Conservation (phyloP, 2,797 vertebrate species). For the Halcyon badia region DNA sequence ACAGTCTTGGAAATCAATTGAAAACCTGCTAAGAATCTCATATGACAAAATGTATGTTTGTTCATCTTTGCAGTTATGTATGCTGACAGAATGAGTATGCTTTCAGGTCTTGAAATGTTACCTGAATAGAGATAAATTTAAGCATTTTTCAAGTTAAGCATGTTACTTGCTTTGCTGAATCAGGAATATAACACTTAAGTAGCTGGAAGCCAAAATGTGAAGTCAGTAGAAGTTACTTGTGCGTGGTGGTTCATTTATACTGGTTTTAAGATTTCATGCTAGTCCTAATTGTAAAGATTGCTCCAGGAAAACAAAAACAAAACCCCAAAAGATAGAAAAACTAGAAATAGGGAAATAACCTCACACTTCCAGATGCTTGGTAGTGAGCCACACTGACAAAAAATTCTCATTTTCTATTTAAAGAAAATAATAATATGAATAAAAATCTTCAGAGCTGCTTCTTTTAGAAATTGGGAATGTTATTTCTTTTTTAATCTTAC, state of each 20-base stretch:
- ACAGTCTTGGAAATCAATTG: background rate
- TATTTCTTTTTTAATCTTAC: background rate
- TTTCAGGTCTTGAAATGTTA: background rate
- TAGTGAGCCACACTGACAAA: background rate
- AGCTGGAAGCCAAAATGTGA: background rate
- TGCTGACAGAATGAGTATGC: background rate
- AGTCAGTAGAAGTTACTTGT: background rate
- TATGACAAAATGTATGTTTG: background rate
- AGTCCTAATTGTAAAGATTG: background rate
- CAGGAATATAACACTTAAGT: background rate
- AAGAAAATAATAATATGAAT: background rate
- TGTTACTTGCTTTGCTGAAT: background rate
- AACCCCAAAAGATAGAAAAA: background rate
- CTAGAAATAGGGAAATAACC: background rate
- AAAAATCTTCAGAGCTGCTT: background rate
- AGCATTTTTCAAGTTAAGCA: background rate
- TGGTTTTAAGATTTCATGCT: background rate
- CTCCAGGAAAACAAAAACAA: background rate
- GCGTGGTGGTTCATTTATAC: rapidly evolving
- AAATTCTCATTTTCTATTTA: background rate
- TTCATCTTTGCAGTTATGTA: background rate
- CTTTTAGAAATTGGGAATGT: background rate
- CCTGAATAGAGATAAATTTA: background rate
- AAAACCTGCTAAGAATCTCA: background rate
- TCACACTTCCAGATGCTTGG: background rate